phyloP scores from a whole-genome alignment of 2,888 invertebrate species.

The Luperina testacea region DNA sequence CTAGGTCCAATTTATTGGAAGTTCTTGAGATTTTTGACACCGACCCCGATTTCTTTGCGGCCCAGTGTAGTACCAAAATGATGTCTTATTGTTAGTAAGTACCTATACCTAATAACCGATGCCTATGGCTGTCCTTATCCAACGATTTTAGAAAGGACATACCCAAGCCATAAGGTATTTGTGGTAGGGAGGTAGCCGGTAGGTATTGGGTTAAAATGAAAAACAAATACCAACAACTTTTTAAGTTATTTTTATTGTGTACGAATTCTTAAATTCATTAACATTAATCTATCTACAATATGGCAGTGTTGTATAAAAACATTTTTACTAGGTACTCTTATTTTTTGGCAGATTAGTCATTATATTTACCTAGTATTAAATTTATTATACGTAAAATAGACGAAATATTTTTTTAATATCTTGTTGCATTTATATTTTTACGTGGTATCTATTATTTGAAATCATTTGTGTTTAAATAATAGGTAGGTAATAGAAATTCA shows the following conservation, averaged over 20 bases:
- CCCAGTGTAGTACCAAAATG: no score
- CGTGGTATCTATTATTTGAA: slow-evolving; percentile 1
- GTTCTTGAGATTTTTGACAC: no score
- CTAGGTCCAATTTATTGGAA: no score
- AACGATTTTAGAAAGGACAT: not conserved
- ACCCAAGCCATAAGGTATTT: not conserved
- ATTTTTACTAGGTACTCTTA: slow-evolving; percentile 45
- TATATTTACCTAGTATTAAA: slow-evolving; percentile 12
- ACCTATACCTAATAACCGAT: not conserved
- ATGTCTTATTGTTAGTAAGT: not conserved
- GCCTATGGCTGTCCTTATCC: not conserved
- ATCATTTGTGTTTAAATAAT: slow-evolving; percentile 10
- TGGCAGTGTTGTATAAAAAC: slow-evolving; percentile 82
- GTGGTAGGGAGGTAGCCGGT: not conserved
- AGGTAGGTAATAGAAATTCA: not conserved
- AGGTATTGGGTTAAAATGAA: slow-evolving; percentile 12
- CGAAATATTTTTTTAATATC: slow-evolving; percentile 10
- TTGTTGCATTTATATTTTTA: slow-evolving; percentile 5
- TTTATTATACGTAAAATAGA: slow-evolving; percentile 17
- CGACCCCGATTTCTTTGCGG: no score
- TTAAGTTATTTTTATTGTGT: slow-evolving; percentile 77
- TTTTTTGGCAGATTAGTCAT: slow-evolving; percentile 28
- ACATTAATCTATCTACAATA: slow-evolving; percentile 83
- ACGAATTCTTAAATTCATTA: slow-evolving; percentile 68
- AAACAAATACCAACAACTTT: slow-evolving; percentile 59